These are phyloP conservation scores for Nixonia krombeini DNA, from an alignment of 1,140 invertebrate species.

Conservation along the genomic window DNA sequence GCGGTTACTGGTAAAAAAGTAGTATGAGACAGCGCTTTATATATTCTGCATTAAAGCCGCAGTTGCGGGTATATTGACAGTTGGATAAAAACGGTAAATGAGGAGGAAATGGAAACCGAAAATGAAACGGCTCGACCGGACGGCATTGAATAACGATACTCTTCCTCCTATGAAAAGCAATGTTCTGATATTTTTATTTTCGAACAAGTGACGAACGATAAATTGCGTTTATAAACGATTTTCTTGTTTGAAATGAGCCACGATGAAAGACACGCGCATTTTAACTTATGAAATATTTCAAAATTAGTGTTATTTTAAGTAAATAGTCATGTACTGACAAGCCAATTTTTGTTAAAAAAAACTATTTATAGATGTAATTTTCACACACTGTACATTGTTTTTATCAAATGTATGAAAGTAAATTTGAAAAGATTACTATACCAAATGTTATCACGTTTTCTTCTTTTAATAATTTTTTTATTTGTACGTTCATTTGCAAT, in stretches of 20 bases:
- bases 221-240: constrained; percentile 7
- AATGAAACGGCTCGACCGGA: constrained; percentile 28
- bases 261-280: no score
- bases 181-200: constrained; percentile 24
- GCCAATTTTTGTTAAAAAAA: no score
- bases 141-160: constrained; percentile 16
- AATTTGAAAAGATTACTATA: no score
- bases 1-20: background rate
- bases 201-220: constrained; percentile 18
- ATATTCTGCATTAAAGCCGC: constrained; percentile 6
- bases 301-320: no score
- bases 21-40: background rate
- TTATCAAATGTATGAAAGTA: no score
- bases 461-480: no score
- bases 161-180: constrained; percentile 12
- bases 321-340: no score
- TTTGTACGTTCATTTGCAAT: no score
- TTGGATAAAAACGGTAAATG: background rate
- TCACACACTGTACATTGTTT: no score
- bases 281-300: no score
- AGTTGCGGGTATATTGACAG: constrained; percentile 1
- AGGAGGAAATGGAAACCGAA: constrained; percentile 6
- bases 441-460: no score
- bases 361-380: no score
- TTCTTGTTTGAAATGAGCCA: background rate